Conservation (phyloP, 2,113 vertebrate species). For the Sceloporus tristichus region DNA sequence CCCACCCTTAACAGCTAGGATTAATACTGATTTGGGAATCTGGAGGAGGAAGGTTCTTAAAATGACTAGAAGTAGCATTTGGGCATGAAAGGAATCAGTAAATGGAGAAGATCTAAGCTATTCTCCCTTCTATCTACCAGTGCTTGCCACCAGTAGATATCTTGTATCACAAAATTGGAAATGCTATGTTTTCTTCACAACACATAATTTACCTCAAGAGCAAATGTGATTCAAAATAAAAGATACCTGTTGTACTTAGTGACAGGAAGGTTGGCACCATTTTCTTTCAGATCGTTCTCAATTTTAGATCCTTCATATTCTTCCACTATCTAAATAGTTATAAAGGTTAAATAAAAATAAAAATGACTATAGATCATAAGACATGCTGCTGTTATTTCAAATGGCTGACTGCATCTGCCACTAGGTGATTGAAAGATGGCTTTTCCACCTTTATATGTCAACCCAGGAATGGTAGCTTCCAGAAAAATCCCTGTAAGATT, state of each 20-base stretch:
- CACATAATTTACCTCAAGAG: background rate
- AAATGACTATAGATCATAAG: background rate
- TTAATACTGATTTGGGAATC: background rate
- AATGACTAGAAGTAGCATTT: background rate
- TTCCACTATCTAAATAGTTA: conserved; percentile 23
- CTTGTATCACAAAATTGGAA: background rate
- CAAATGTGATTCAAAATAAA: background rate
- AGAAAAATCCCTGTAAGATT: too few relatives aligned
- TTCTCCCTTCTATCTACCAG: background rate
- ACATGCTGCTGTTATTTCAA: background rate
- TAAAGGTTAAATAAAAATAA: background rate
- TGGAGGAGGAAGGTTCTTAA: background rate
- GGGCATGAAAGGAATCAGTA: too few relatives aligned
- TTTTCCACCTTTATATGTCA: too few relatives aligned
- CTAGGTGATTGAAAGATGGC: too few relatives aligned
- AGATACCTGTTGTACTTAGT: conserved; percentile 74
- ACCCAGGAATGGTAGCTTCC: too few relatives aligned
- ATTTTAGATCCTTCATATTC: conserved; percentile 23
- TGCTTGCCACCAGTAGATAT: background rate
- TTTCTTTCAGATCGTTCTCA: conserved; percentile 70
- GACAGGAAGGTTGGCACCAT: conserved; percentile 71
- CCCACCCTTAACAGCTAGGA: background rate
- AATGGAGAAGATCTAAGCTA: background rate
- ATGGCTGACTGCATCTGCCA: too few relatives aligned
- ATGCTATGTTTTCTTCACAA: background rate